phyloP scores from a whole-genome alignment of 1,140 invertebrate species.

The Meloidogyne chitwoodi region DNA sequence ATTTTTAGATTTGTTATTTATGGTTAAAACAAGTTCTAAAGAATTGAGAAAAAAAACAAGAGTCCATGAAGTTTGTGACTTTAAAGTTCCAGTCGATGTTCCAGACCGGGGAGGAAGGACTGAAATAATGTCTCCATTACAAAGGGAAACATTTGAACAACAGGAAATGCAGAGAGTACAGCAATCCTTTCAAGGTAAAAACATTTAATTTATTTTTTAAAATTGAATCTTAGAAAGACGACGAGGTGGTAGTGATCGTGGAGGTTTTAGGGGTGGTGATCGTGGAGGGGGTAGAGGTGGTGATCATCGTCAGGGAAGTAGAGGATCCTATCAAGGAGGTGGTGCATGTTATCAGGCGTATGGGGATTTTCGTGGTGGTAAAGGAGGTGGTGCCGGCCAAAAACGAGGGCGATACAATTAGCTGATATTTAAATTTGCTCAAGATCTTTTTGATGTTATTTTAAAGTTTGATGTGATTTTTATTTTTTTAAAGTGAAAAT shows the following conservation, averaged over 20 bases:
- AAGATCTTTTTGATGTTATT: background rate
- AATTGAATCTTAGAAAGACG: background rate
- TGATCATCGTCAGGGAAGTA: background rate
- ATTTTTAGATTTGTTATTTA: conserved; percentile 20
- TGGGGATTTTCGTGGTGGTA: background rate
- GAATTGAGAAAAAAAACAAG: conserved; percentile 8
- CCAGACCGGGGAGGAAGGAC: conserved; percentile 22
- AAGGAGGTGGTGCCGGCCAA: background rate
- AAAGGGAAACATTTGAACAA: conserved; percentile 17
- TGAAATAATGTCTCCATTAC: conserved; percentile 13
- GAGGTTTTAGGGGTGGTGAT: background rate
- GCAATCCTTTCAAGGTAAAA: conserved; percentile 8
- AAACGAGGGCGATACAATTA: conserved; percentile 14
- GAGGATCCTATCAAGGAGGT: background rate
- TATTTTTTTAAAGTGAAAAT: background rate
- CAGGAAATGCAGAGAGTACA: conserved; percentile 10
- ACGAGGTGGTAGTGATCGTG: background rate
- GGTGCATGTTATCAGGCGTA: background rate
- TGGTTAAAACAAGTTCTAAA: conserved; percentile 15
- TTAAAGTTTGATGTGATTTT: background rate
- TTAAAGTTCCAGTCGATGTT: conserved; percentile 3
- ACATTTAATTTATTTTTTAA: background rate
- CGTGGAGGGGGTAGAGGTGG: background rate
- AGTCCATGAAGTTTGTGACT: background rate
- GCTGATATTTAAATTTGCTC: background rate